A percentile compares a stretch with the other conserved stretches of the same genome.
Conservation (phyloP, 1,140 invertebrate species). For the Ridgeia piscesae region DNA sequence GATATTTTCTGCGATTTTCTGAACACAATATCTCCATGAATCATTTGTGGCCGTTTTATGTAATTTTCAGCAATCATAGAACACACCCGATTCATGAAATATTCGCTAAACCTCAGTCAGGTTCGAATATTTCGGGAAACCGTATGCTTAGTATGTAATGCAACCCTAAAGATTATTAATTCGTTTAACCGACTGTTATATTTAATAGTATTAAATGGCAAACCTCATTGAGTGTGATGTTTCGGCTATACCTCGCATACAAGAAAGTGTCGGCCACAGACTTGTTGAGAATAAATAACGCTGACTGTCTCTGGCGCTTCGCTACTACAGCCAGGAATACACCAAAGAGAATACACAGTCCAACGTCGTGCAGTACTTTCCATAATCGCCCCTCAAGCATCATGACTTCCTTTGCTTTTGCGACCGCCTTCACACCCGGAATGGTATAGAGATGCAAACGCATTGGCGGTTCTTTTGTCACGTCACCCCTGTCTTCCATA, state of each 20-base stretch:
- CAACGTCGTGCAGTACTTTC: background rate
- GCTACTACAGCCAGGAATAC: background rate
- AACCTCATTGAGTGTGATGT: constrained; percentile 11
- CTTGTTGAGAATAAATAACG: constrained; percentile 8
- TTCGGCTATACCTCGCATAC: background rate
- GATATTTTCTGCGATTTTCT: no score
- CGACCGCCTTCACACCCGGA: background rate
- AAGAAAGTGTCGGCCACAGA: background rate
- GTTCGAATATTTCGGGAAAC: no score
- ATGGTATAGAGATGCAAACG: background rate
- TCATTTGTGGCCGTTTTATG: no score
- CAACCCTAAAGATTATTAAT: background rate
- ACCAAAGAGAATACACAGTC: background rate
- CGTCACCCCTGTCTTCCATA: background rate
- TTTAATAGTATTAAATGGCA: no score
- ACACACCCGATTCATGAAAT: no score
- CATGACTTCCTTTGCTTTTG: background rate
- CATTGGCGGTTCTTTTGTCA: background rate
- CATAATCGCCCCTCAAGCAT: background rate
- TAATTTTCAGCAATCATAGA: no score
- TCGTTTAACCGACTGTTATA: background rate
- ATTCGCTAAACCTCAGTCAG: no score
- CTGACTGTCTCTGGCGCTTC: background rate
- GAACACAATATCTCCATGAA: no score
- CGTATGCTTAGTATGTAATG: no score